Conservation (phyloP, 2,797 vertebrate species). For the Labeo calbasu region DNA sequence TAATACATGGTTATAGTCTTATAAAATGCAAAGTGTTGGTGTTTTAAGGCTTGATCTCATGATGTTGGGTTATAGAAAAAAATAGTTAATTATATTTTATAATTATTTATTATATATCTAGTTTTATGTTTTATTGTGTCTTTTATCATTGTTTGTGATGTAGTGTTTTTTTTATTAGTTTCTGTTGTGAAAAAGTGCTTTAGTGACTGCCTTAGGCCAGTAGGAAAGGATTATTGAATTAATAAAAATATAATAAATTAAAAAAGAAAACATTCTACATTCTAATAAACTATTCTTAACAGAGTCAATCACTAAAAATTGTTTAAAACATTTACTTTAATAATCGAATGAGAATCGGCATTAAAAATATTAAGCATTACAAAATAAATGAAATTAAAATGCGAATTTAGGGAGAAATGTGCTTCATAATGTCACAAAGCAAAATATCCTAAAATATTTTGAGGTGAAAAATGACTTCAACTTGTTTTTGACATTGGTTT, state of each 20-base stretch:
- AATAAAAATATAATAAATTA: constrained; percentile 29
- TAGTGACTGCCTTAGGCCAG: not conserved
- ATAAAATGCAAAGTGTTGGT: not conserved
- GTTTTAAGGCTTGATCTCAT: not conserved
- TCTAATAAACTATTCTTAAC: too few relatives aligned
- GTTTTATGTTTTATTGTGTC: not conserved
- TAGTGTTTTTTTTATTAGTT: not conserved
- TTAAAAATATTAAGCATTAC: too few relatives aligned
- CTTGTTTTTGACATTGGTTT: too few relatives aligned
- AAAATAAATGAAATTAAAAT: too few relatives aligned
- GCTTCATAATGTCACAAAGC: too few relatives aligned
- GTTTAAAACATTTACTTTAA: too few relatives aligned
- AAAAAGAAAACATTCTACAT: not conserved
- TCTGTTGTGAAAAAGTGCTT: not conserved
- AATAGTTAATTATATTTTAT: not conserved
- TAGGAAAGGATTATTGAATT: not conserved
- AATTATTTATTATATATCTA: not conserved
- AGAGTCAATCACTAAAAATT: too few relatives aligned
- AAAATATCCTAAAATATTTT: too few relatives aligned
- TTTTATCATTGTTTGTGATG: constrained; percentile 8
- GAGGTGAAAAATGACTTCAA: too few relatives aligned
- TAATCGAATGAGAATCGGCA: not conserved
- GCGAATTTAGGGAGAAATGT: too few relatives aligned
- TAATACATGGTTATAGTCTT: not conserved
- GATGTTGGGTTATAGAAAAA: not conserved